These are phyloP conservation scores for Aleiodes testaceus DNA, from an alignment of 2,888 invertebrate genomes.

Conservation along the genomic window DNA sequence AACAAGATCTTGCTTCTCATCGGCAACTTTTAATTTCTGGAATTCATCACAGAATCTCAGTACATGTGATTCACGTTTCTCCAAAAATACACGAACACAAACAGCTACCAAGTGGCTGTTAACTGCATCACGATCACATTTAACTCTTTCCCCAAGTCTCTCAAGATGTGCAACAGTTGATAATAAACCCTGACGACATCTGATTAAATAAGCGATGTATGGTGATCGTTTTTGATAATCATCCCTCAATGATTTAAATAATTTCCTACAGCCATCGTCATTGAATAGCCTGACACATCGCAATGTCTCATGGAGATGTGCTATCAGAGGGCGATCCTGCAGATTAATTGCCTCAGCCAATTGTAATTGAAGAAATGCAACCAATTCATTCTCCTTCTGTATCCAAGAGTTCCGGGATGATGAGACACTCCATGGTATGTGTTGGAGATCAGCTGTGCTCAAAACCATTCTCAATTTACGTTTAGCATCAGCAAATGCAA, in stretches of 20 bases:
- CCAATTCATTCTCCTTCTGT: constrained; percentile 74
- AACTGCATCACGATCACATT: constrained; percentile 82
- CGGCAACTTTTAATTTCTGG: constrained; percentile 84
- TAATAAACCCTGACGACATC: constrained; percentile 86
- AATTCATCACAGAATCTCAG: constrained; percentile 87
- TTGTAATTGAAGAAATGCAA: constrained; percentile 82
- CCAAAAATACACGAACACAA: constrained; percentile 87
- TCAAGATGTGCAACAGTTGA: constrained; percentile 83
- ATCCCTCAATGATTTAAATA: constrained; percentile 82
- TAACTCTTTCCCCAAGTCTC: constrained; percentile 77
- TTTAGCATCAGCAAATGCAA: constrained; percentile 83
- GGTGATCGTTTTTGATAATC: constrained; percentile 86
- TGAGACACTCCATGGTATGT: constrained; percentile 73
- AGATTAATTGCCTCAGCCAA: constrained; percentile 88
- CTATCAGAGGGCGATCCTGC: constrained; percentile 84
- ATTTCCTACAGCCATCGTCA: constrained; percentile 81
- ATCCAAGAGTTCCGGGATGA: constrained; percentile 70
- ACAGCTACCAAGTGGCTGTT: constrained; percentile 83
- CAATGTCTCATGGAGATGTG: constrained; percentile 88
- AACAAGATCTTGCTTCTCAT: constrained; percentile 93
- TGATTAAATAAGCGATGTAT: constrained; percentile 87
- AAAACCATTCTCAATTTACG: constrained; percentile 92
- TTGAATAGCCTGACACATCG: constrained; percentile 85
- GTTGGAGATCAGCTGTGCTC: constrained; percentile 88
- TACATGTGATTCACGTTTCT: constrained; percentile 83